Evolutionary conservation across 2,113 vertebrate species (phyloP).

Genomic region (Hippocampus barbouri): DNA sequence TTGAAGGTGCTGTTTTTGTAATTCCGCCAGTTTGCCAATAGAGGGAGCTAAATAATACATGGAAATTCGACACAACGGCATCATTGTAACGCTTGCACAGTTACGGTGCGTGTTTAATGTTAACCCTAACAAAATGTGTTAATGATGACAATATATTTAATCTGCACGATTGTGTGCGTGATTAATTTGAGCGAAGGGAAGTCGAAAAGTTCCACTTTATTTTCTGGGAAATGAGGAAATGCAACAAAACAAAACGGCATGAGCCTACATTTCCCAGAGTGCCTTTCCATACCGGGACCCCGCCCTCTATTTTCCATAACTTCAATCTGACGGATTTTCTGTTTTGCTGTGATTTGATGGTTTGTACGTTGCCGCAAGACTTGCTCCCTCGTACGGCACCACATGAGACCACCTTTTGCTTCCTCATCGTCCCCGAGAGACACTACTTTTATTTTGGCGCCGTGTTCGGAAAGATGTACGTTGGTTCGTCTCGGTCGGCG

Average conservation of each 20-base stretch:
- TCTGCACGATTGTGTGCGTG: not conserved
- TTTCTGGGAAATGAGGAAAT: not conserved
- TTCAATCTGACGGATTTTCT: slow-evolving; percentile 26
- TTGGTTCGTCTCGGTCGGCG: slow-evolving; percentile 10
- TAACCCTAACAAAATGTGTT: not conserved
- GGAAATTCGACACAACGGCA: not conserved
- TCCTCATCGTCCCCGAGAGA: not conserved
- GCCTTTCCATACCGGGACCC: slow-evolving; percentile 20
- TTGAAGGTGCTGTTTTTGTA: slow-evolving; percentile 17
- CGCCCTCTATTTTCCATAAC: slow-evolving; percentile 43
- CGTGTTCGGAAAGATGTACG: slow-evolving; percentile 20
- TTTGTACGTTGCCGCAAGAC: slow-evolving; percentile 20
- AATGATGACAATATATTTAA: not conserved
- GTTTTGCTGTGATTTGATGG: slow-evolving; percentile 57
- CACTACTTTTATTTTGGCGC: too few species aligned
- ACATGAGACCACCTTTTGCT: not conserved
- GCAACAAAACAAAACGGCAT: not conserved
- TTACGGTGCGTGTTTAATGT: not conserved
- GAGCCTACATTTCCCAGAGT: slow-evolving; percentile 64
- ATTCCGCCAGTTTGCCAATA: slow-evolving; percentile 4
- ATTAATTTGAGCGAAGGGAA: not conserved
- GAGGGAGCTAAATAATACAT: slow-evolving; percentile 13
- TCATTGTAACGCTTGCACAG: not conserved
- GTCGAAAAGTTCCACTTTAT: not conserved
- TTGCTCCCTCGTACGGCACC: slow-evolving; percentile 13